Evolutionary conservation across 2,113 vertebrate genomes (phyloP), one percentile per base, ranked within the genome.

Genomic region (Furnarius figulus): DNA sequence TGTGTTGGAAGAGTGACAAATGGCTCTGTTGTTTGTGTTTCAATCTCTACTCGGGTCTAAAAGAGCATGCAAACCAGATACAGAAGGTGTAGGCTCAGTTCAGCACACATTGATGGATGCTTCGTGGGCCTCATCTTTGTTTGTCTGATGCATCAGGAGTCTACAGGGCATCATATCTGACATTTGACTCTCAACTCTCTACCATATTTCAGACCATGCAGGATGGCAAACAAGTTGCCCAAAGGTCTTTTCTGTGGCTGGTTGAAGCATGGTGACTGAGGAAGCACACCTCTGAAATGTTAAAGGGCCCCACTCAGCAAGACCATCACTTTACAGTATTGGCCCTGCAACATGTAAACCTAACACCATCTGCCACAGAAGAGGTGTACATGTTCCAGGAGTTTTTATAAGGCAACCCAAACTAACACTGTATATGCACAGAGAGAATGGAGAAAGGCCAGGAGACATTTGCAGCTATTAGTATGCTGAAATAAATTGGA

Each of bases 301-400:
- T 28, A 25, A 1, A 3, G 47, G 46, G 40, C 37, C 20, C 30
- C 0, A 0, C 9, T 71, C 6, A 15, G 28, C 18, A 63, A 44
- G 15, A 35, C 10, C 49, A n/a, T 79, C 14, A 10, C 31, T 85
- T 70, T 30, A 6, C 58, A 70, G 18, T 40, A 35, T 21, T 2
- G 1, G 20, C 20, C 37, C 31, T 35, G 9, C 19, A 59, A 59
- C 12, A 9, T 9, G 39, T 39, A 91, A 81, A 74, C 31, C 23
- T 35, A 40, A 39, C 53, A 58, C 18, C 33, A 18, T 58, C 39
- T 73, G 46, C 71, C 30, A 49, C 24, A 47, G 35, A 50, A 46
- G 31, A 70, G 31, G 77, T 62, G 30, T 21, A 33, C 6, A 1
- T 12, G 22, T 8, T 8, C 55, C 53, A 39, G 31, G 50, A 90